phyloP scores from a whole-genome alignment of 2,797 vertebrate genomes.

The Argyrosomus regius region DNA sequence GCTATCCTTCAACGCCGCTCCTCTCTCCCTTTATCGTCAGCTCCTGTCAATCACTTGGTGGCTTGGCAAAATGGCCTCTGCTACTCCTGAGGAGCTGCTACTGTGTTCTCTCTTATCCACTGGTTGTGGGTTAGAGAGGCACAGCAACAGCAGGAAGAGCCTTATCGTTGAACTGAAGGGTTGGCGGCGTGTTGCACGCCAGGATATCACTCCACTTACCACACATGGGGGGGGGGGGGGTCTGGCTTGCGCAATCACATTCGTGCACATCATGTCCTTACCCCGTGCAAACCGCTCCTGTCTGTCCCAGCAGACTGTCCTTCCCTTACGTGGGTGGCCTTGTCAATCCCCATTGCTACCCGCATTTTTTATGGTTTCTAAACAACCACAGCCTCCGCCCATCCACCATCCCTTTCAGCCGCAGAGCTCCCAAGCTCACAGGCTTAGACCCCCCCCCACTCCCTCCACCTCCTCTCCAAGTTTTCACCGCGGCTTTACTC shows the following conservation, averaged over 20 bases:
- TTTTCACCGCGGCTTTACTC: constrained; percentile 66
- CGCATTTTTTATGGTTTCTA: constrained; percentile 57
- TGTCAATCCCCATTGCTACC: constrained; percentile 71
- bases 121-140: constrained; percentile 57
- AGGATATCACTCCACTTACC: constrained; percentile 40
- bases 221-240: constrained; percentile 15
- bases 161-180: constrained; percentile 58
- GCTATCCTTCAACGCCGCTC: constrained; percentile 76
- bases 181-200: constrained; percentile 29
- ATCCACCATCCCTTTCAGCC: constrained; percentile 53
- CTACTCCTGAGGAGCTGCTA: constrained; percentile 49
- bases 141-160: constrained; percentile 40
- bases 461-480: constrained; percentile 27
- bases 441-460: constrained; percentile 47
- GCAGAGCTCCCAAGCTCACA: constrained; percentile 45
- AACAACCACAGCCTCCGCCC: constrained; percentile 45
- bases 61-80: constrained; percentile 70
- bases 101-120: constrained; percentile 67
- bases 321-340: constrained; percentile 68
- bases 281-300: not conserved
- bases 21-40: constrained; percentile 78
- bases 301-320: constrained; percentile 30
- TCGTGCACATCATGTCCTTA: constrained; percentile 30
- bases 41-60: constrained; percentile 76
- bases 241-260: constrained; percentile 17